Evolutionary conservation across 2,888 invertebrate genomes (phyloP), one percentile per base, ranked within the genome.

Genomic region (Andrena haemorrhoa): DNA sequence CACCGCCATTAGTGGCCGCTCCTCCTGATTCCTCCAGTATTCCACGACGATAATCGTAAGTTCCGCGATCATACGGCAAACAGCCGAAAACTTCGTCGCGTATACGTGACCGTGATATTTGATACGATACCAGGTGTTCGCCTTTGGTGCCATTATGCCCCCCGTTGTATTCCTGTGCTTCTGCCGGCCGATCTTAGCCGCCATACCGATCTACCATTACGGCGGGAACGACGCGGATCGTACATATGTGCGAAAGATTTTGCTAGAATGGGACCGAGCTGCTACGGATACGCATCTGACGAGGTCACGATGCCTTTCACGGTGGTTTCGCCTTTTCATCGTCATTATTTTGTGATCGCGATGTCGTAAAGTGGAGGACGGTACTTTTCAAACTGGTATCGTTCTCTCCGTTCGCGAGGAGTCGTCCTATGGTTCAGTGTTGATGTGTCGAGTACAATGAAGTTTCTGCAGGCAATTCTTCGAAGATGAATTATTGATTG

Each of bases 1-100:
- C 87, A 88, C 88, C 88, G 89, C 91, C 91, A 91, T 91, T 91
- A 92, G 91, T 85, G 90, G 87, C 86, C 86, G 86, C 83, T 88
- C 63, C 84, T 88, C 79, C 88, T 84, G 85, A 83, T 79, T 80
- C 88, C 83, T 84, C 78, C 83, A 77, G 83, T 86, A 87, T 85
- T 82, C 83, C 82, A 80, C 82, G 72, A 68, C 89, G 84, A 85
- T 80, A 86, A 89, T 86, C 84, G 90, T 89, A 86, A 85, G 84
- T 86, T 86, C 84, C 84, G 84, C 86, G 84, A 88, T 88, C 88
- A 82, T 87, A 88, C 85, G 83, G 79, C 83, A 73, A 89, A 86
- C 88, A 74, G 76, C 79, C 85, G 85, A 88, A 88, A 88, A 86
- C 73, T 86, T 87, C 66, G 51, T 58, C 78, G 83, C 68, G 78